Percentiles rank a stretch among this genome's conserved stretches.
phyloP scores from a whole-genome alignment of 2,888 invertebrate species.

The Malthinus seriepunctatus region DNA sequence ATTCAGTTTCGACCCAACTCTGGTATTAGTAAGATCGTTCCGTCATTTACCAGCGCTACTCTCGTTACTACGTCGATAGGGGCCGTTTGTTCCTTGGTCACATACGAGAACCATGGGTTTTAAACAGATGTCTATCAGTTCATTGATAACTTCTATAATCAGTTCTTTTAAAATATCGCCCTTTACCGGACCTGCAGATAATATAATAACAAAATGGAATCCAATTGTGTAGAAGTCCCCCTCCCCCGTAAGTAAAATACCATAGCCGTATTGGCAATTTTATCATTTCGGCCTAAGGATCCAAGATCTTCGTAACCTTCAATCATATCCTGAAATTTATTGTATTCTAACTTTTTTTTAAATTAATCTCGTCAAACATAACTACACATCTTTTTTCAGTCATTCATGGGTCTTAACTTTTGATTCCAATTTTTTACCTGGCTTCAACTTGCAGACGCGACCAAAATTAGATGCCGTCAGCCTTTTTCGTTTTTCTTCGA shows the following conservation, averaged over 20 bases:
- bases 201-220: constrained; percentile 25
- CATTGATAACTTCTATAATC: constrained; percentile 9
- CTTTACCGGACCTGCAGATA: constrained; percentile 18
- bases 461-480: too few species aligned
- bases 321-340: constrained; percentile 19
- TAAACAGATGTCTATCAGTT: constrained; percentile 9
- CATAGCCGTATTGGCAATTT: constrained; percentile 20
- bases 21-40: too few species aligned
- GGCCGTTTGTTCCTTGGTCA: neutral
- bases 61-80: too few species aligned
- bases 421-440: constrained; percentile 27
- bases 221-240: constrained; percentile 20
- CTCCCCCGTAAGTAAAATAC: constrained; percentile 24
- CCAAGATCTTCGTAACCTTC: constrained; percentile 32
- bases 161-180: constrained; percentile 13
- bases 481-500: too few species aligned
- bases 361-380: constrained; percentile 29
- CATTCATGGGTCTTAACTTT: constrained; percentile 38
- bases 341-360: constrained; percentile 27
- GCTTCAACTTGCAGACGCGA: too few species aligned
- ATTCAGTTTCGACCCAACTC: too few species aligned
- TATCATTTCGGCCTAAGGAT: constrained; percentile 21
- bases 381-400: constrained; percentile 27
- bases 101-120: constrained; percentile 15
- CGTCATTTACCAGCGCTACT: too few species aligned